Base-by-base conservation (phyloP, 1,140 invertebrate species). In the Brachionus rotundiformis region DNA sequence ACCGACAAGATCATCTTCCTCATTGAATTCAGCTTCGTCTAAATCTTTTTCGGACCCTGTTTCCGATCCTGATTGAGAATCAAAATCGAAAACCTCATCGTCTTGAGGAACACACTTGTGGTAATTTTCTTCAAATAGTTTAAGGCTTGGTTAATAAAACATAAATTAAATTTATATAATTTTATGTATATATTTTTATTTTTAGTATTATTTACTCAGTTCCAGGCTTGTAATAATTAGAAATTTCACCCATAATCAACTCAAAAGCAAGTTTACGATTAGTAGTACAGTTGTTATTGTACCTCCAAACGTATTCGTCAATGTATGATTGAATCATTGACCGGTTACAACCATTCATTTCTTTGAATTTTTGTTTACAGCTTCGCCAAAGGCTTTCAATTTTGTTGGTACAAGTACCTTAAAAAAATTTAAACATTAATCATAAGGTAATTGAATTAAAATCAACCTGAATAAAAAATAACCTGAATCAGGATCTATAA, bases 301-400 rank as follows among this genome's bases (percentile, higher is more conserved):
- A 63, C 4, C 59, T 16, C 59, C 59, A 63, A 5, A 63, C 59
- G 27, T 63, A 63, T 63, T 63, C 59, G 25, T 63, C 59, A 25
- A 63, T 63, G 25, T 63, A 63, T 7, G 59, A 63, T 29, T 63
- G 59, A 25, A 63, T 25, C 59, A 63, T 63, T 25, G 59, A 63
- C 7, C 59, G 19, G 27, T 3, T 63, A 63, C 59, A 63, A 27
- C 16, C 59, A 29, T 63, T 63, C 59, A 63, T 63, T 13, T 63
- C 59, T 27, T 63, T 63, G 27, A 63, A 63, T 25, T 27, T 23
- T 63, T 23, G 19, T 63, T 63, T 63, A 27, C 59, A 63, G 3
- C 59, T 63, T 27, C 59, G 16, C 59, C 59, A 63, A 8, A 63
- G 13, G 27, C 59, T 63, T 27, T 63, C 59, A 63, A 63, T 63